Evolutionary conservation across 2,888 invertebrate species (phyloP), one percentile per base, ranked within the genome.

Genomic region (Calephelis perditalis): DNA sequence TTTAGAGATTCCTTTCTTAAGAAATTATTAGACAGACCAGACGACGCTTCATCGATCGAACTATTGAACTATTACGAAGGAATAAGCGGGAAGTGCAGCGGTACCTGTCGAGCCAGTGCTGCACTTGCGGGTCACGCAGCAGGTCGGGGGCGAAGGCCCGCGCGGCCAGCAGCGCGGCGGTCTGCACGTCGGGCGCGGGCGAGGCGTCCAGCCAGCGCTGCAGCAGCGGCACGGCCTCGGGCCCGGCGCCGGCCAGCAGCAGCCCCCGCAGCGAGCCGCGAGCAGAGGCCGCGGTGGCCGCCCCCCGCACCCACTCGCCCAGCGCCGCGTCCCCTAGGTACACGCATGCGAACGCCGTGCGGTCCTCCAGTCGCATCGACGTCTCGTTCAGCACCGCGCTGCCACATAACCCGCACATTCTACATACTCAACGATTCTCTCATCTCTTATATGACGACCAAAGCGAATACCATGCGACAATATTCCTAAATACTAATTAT

Each of bases 171-270:
- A 97, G 87, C 72, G 96, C 95, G 15, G 95, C 97, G 36, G 97
- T 97, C 88, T 99, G 98, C 65, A 99, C 95, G 89, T 99, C 98
- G 8, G 96, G 96, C 1, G 96, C 94, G 8, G 96, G 96, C 1
- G 96, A 94, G 44, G 91, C 82, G 86, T 99, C 97, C 71, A 98
- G 91, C 86, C 97, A 98, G 66, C 94, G 94, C 86, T 97, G 97
- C 70, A 98, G 88, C 71, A 99, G 91, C 63, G 94, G 92, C 54
- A 98, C 90, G 47, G 96, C 96, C 72, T 96, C 95, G 6, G 58
- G 36, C 56, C 63, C 58, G 9, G 64, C 60, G 40, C 67, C 96
- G 58, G 98, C 96, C 58, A 98, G 91, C 70, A 97, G 86, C 63
- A 98, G 91, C 45, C 97, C 98, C 74, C 96, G 94, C 35, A 98